phyloP scores from a whole-genome alignment of 2,113 vertebrate genomes.

The Balaenoptera acutorostrata region DNA sequence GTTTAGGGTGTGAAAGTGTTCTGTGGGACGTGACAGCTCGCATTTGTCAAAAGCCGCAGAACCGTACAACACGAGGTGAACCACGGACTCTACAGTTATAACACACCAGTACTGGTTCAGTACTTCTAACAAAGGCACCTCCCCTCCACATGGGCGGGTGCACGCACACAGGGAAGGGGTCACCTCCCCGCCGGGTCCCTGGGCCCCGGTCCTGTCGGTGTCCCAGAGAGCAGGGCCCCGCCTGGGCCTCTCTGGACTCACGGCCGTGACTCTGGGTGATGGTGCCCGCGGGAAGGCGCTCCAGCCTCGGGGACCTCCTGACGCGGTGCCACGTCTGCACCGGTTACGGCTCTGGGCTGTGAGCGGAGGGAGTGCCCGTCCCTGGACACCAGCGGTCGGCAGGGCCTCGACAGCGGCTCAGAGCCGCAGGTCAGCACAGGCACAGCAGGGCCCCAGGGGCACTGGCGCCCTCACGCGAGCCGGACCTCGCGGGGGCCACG shows the following conservation, averaged over 20 bases:
- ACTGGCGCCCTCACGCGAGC: background rate
- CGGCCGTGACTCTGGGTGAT: fast-evolving
- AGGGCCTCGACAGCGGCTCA: background rate
- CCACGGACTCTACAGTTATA: background rate
- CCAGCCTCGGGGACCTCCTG: background rate
- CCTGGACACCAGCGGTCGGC: background rate
- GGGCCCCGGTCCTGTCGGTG: background rate
- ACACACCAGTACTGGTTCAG: fast-evolving
- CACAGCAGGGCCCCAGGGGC: background rate
- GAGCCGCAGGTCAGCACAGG: background rate
- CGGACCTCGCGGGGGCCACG: too few species aligned
- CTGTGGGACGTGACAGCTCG: fast-evolving
- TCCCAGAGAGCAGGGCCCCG: background rate
- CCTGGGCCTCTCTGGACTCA: background rate
- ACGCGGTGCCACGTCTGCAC: background rate
- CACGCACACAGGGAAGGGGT: background rate
- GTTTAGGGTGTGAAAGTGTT: background rate
- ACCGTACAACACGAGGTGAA: background rate
- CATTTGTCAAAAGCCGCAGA: background rate
- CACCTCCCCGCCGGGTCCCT: background rate
- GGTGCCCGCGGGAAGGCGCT: background rate
- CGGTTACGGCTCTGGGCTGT: background rate
- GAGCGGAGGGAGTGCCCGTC: background rate
- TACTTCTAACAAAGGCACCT: background rate
- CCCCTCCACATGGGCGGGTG: fast-evolving